Evolutionary conservation across 2,113 vertebrate species (phyloP).

Genomic region (Gallinago media): DNA sequence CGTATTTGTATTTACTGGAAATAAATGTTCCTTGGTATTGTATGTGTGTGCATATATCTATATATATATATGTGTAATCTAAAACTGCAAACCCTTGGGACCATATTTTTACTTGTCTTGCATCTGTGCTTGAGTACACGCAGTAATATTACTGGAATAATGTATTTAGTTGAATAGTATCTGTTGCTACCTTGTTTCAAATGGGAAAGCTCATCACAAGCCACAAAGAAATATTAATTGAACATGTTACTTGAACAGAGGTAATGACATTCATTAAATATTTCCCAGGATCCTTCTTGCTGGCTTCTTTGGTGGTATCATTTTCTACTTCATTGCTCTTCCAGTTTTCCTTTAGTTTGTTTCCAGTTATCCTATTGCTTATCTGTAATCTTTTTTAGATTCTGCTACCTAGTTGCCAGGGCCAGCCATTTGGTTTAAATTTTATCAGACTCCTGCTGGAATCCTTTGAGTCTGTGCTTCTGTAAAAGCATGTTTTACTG

Average conservation of each 20-base stretch:
- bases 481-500: background rate
- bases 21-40: background rate
- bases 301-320: background rate
- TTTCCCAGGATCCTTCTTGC: background rate
- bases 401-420: rapidly evolving
- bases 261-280: background rate
- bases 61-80: background rate
- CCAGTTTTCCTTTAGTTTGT: background rate
- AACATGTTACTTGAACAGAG: background rate
- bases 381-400: background rate
- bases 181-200: background rate
- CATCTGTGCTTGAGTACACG: background rate
- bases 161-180: background rate
- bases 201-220: background rate
- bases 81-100: background rate
- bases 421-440: background rate
- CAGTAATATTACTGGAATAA: background rate
- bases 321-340: background rate
- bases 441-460: background rate
- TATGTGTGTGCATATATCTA: background rate
- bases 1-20: background rate
- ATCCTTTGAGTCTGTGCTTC: background rate
- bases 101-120: background rate
- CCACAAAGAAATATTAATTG: background rate
- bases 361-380: background rate